Base-by-base conservation (phyloP, 2,797 vertebrate species). In the Crax fasciolata region DNA sequence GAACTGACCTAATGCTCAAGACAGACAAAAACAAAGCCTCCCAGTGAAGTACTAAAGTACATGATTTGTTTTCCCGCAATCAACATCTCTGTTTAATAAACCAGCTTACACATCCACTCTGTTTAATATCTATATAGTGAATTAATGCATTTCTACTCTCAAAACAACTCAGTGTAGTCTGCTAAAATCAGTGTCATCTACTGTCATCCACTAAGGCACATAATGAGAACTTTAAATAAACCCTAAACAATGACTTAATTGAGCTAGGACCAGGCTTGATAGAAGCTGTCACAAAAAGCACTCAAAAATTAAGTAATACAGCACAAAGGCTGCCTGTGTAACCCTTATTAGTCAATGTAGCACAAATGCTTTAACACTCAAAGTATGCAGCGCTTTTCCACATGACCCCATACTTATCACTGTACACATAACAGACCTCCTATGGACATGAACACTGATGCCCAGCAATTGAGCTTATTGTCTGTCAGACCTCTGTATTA, bases 401-500 rank as follows among this genome's bases (percentile, higher is more conserved):
- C 10, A 86, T 48, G 54, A 87, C 28, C 5, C 48, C 30, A 38
- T 88, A 35, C 43, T 76, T 67, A 78, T 44, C 39, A 39, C 39
- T 15, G 35, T 24, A 76, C 43, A 76, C 62, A 73, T 73, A 94
- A 91, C 32, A 52, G 73, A 59, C 58, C 55, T 86, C 93, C 93
- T 81, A 84, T 9, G 39, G 89, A 81, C 89, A 91, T 7, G 20
- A 94, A 88, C 83, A 86, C 49, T 51, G 66, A 85, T 75, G 79
- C 43, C 66, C 68, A 46, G 23, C 24, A 43, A 94, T 11, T 65
- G 46, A 94, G 76, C 66, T 88, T 46, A 88, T 75, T 86, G 70
- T 93, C 51, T 84, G 73, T 7, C 61, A 48, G 74, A 81, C 66
- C 43, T 78, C 57, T 41, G 49, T 28, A 62, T 86, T 58, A 61